phyloP scores from a whole-genome alignment of 2,113 vertebrate species.

The Herpetotheres cachinnans region DNA sequence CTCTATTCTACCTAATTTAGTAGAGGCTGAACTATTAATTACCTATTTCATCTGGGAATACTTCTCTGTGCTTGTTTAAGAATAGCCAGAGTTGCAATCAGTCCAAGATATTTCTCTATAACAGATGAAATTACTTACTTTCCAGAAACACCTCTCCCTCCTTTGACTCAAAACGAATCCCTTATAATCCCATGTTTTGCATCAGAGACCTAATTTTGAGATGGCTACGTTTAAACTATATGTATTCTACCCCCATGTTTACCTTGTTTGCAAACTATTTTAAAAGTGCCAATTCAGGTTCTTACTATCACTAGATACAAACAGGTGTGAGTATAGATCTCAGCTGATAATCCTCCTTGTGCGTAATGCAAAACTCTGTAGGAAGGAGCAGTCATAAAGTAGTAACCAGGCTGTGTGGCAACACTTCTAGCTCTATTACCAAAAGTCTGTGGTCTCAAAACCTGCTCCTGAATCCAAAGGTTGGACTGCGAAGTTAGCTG shows the following conservation, averaged over 20 bases:
- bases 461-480: not conserved
- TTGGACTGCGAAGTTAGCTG: not conserved
- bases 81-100: not conserved
- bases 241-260: not conserved
- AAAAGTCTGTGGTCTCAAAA: not conserved
- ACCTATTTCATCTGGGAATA: not conserved
- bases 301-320: not conserved
- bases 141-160: not conserved
- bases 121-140: not conserved
- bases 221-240: accelerated
- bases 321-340: accelerated
- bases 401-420: not conserved
- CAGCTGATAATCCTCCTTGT: not conserved
- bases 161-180: not conserved
- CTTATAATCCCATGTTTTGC: not conserved
- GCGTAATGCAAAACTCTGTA: not conserved
- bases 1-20: not conserved
- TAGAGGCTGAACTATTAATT: not conserved
- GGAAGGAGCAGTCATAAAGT: not conserved
- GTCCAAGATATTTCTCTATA: not conserved
- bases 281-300: not conserved
- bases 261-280: not conserved
- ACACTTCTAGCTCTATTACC: not conserved
- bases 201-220: not conserved
- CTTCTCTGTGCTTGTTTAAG: not conserved